These are phyloP conservation scores for Rhipidura dahli DNA, from an alignment of 2,113 vertebrate genomes.

Conservation along the genomic window DNA sequence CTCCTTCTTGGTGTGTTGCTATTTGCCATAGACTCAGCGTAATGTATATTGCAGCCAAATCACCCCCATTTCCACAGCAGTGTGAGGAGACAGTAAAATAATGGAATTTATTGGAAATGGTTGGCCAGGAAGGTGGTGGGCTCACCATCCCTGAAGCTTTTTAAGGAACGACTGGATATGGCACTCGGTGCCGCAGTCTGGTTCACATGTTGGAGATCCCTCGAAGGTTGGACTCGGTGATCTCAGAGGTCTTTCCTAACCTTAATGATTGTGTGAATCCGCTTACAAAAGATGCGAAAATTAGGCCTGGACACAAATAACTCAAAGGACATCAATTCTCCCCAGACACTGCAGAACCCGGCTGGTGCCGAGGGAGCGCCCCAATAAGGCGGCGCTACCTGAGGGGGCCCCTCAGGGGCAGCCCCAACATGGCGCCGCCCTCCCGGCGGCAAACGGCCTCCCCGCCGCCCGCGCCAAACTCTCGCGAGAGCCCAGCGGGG, in stretches of 20 bases:
- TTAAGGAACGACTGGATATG: accelerated
- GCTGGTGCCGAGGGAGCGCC: not conserved
- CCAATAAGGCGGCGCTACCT: not conserved
- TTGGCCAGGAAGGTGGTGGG: too few species aligned
- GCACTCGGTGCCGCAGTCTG: not conserved
- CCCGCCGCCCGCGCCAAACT: accelerated
- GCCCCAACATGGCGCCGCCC: not conserved
- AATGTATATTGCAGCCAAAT: not conserved
- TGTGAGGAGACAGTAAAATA: accelerated
- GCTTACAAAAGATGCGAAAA: not conserved
- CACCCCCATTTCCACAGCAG: accelerated
- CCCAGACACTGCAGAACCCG: accelerated
- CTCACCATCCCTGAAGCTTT: not conserved
- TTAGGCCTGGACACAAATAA: not conserved
- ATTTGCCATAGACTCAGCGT: not conserved
- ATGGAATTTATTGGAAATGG: not conserved
- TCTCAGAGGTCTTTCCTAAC: not conserved
- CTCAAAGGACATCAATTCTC: accelerated
- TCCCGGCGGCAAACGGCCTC: accelerated
- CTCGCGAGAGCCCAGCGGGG: not conserved
- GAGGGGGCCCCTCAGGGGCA: not conserved
- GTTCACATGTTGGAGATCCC: accelerated
- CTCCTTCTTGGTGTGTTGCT: accelerated
- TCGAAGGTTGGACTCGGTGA: not conserved
- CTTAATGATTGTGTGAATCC: not conserved